These are phyloP conservation scores for Megaceryle alcyon DNA, from an alignment of 2,797 vertebrate genomes.

Conservation along the genomic window DNA sequence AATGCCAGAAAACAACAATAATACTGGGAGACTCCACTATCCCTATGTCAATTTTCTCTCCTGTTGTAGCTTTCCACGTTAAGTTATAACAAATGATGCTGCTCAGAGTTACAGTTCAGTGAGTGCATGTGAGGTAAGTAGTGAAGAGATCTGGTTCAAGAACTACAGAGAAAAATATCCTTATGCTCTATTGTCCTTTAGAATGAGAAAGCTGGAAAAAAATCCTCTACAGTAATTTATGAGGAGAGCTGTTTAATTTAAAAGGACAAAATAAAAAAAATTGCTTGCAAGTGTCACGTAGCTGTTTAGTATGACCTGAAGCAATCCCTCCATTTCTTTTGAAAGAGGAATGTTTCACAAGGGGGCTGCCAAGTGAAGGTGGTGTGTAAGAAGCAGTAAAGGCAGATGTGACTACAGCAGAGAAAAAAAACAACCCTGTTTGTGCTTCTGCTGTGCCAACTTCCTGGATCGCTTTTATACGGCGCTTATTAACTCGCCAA, in stretches of 20 bases:
- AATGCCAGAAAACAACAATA: background rate
- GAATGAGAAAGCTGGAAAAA: background rate
- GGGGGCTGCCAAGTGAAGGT: background rate
- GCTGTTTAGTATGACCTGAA: background rate
- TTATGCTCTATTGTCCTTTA: background rate
- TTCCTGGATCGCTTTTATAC: background rate
- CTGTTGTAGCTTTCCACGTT: background rate
- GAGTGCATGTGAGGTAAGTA: background rate
- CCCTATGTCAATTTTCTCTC: background rate
- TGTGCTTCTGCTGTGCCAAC: background rate
- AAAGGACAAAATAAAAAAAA: background rate
- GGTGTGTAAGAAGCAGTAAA: background rate
- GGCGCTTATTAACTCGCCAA: background rate
- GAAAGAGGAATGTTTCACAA: background rate
- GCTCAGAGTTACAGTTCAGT: background rate
- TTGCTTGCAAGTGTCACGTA: background rate
- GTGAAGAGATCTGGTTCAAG: background rate
- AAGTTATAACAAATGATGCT: background rate
- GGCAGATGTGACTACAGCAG: background rate
- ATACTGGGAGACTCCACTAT: background rate
- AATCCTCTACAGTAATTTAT: background rate
- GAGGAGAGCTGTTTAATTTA: background rate
- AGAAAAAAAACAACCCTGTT: background rate
- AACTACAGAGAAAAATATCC: background rate
- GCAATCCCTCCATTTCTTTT: background rate